phyloP scores from a whole-genome alignment of 2,888 invertebrate genomes.

The Criorhina ranunculi region DNA sequence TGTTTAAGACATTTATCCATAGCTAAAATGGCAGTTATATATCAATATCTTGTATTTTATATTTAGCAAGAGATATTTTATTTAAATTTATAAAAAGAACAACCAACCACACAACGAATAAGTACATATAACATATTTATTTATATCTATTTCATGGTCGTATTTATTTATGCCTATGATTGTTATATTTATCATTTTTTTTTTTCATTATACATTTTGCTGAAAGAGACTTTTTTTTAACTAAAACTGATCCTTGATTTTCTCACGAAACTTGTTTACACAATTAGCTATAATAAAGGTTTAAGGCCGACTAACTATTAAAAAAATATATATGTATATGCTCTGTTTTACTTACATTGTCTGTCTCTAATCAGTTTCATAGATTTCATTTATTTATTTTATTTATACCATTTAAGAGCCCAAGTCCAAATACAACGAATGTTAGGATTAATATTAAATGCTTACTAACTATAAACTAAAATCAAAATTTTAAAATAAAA shows the following conservation, averaged over 20 bases:
- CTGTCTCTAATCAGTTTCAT: constrained; percentile 37
- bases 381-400: constrained; percentile 61
- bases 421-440: constrained; percentile 71
- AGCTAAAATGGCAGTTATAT: constrained; percentile 64
- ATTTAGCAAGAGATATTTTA: constrained; percentile 30
- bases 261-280: neutral
- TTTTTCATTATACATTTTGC: constrained; percentile 39
- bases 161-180: constrained; percentile 43
- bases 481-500: constrained; percentile 25
- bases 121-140: constrained; percentile 43
- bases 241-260: constrained; percentile 7
- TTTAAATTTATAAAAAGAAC: constrained; percentile 14
- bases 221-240: constrained; percentile 47
- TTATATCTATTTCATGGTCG: neutral
- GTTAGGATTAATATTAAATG: constrained; percentile 42
- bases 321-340: neutral
- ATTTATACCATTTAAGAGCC: constrained; percentile 48
- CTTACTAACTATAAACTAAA: constrained; percentile 17
- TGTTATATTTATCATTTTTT: constrained; percentile 33
- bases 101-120: constrained; percentile 46
- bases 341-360: constrained; percentile 1
- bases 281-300: constrained; percentile 1
- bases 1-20: constrained; percentile 58
- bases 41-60: constrained; percentile 44
- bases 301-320: constrained; percentile 6